phyloP scores from a whole-genome alignment of 2,113 vertebrate genomes.

The Gila orcuttii region DNA sequence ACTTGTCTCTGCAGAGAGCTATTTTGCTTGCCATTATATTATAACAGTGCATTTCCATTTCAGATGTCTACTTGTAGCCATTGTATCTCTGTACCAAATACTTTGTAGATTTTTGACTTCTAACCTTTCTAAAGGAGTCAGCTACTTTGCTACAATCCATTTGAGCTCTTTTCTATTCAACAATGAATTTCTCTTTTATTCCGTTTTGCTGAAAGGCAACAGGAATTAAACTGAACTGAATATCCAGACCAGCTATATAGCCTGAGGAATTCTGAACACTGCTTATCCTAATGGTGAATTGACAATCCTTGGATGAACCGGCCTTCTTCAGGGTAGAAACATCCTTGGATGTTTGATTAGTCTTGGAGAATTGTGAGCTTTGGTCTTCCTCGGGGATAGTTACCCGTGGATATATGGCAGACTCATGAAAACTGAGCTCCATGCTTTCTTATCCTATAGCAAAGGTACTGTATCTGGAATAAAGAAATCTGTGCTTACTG shows the following conservation, averaged over 20 bases:
- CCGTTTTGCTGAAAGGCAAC: conserved; percentile 27
- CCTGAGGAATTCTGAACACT: conserved; percentile 11
- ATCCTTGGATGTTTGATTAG: conserved; percentile 43
- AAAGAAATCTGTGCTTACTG: not conserved
- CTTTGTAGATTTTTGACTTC: not conserved
- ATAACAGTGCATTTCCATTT: not conserved
- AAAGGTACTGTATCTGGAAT: not conserved
- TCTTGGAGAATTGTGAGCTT: conserved; percentile 25
- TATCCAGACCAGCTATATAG: conserved; percentile 17
- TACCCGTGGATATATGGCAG: conserved; percentile 17
- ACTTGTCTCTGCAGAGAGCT: not conserved
- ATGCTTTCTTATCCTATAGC: not conserved
- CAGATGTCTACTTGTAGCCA: not conserved
- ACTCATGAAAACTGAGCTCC: conserved; percentile 11
- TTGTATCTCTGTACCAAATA: not conserved
- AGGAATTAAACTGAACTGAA: conserved; percentile 17
- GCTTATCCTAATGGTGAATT: conserved; percentile 39
- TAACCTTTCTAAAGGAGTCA: not conserved
- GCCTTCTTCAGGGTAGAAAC: conserved; percentile 29
- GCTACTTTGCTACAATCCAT: not conserved
- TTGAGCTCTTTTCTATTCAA: not conserved
- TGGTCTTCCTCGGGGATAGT: conserved; percentile 22
- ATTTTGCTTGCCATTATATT: conserved; percentile 12
- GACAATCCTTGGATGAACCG: conserved; percentile 36
- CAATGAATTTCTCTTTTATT: not conserved